These are phyloP conservation scores for Byasa hedistus DNA, from an alignment of 2,888 invertebrate genomes.

Conservation along the genomic window DNA sequence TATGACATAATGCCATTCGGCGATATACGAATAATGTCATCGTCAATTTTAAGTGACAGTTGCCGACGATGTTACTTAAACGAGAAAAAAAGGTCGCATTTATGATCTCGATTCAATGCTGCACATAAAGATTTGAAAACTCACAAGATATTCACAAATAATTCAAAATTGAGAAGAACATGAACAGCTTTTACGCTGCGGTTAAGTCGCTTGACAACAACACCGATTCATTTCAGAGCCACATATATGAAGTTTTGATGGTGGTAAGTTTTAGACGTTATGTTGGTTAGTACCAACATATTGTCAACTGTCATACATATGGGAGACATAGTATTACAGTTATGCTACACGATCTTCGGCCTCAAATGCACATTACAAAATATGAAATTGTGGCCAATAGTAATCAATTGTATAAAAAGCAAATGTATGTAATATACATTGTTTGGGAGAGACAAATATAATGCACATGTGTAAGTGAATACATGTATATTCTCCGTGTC, in stretches of 20 bases:
- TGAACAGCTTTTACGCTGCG: too few species aligned
- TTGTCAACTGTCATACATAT: not conserved
- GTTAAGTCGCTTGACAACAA: too few species aligned
- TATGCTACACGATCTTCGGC: too few species aligned
- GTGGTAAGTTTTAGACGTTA: too few species aligned
- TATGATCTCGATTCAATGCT: constrained; percentile 33
- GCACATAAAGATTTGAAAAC: not conserved
- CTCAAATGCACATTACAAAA: too few species aligned
- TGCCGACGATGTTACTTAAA: constrained; percentile 56
- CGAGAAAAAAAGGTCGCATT: constrained; percentile 50
- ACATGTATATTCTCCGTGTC: constrained; percentile 3
- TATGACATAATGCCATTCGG: constrained; percentile 70
- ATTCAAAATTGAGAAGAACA: too few species aligned
- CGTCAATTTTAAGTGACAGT: constrained; percentile 63
- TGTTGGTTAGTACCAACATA: not conserved
- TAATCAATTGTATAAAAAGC: not conserved
- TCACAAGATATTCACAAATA: too few species aligned
- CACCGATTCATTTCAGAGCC: too few species aligned
- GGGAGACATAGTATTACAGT: not conserved
- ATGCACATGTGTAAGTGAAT: not conserved
- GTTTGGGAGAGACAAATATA: not conserved
- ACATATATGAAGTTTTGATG: too few species aligned
- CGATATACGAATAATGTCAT: constrained; percentile 73
- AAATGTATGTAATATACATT: not conserved
- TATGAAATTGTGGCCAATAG: too few species aligned